These are phyloP conservation scores for Centrocercus urophasianus DNA, from an alignment of 2,113 vertebrate species.

Conservation along the genomic window DNA sequence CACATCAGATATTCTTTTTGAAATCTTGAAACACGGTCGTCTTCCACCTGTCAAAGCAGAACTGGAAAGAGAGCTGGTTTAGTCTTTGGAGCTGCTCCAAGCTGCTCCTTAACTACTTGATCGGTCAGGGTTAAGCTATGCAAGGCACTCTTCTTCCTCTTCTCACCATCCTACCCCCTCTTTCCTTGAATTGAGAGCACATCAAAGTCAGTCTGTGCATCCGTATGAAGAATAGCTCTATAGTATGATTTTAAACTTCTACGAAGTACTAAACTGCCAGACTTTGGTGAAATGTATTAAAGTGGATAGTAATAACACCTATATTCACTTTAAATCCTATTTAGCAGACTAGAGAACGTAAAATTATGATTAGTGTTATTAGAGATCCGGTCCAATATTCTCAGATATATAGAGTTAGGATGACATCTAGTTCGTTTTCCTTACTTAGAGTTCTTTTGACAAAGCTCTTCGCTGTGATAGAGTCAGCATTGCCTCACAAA, in stretches of 20 bases:
- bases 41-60: conserved; percentile 35
- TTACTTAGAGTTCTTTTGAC: background rate
- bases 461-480: background rate
- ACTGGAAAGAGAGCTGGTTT: conserved; percentile 35
- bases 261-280: background rate
- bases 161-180: conserved; percentile 17
- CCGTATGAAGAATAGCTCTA: background rate
- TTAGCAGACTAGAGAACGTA: background rate
- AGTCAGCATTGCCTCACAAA: background rate
- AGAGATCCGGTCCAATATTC: background rate
- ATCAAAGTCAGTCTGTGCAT: background rate
- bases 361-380: background rate
- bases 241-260: background rate
- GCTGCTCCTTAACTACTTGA: conserved; percentile 7
- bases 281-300: background rate
- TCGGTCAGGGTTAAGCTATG: conserved; percentile 46
- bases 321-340: background rate
- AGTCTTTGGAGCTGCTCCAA: conserved; percentile 35
- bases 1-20: background rate
- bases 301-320: background rate
- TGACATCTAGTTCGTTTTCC: background rate
- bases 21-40: background rate
- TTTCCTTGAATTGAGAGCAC: conserved; percentile 25
- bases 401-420: background rate
- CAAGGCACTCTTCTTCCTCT: conserved; percentile 25